Evolutionary conservation across 2,797 vertebrate genomes (phyloP), one percentile per base, ranked within the genome.

Genomic region (Anabacerthia variegaticeps): DNA sequence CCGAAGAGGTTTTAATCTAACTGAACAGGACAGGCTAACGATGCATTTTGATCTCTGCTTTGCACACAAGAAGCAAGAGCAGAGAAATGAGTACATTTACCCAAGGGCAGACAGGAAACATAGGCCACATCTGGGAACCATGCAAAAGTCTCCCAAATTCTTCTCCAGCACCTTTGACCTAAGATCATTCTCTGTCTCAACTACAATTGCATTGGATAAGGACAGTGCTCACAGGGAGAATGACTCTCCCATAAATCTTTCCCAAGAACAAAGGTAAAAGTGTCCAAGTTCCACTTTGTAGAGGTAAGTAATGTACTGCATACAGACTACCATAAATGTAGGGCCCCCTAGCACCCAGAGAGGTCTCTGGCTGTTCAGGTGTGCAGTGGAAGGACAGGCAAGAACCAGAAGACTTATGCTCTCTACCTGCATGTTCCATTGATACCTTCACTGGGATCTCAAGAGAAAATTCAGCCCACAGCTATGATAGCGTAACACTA

Each of bases 1-100:
- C 91, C 89, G 36, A 89, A 92, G 48, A 49, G 43, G 58, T 88
- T 93, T 95, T 75, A 80, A 88, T 88, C 73, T 93, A 91, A 95
- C 82, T 4, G 2, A 92, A 92, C 92, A 93, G 85, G 95, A 95
- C 82, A 96, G 87, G 54, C 69, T 75, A 96, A 89, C 16, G 24
- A 92, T 59, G 88, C 93, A 85, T 91, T 91, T 77, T 20, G 2
- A 72, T 85, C 72, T 95, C 58, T 55, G 73, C 79, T 81, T 78
- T 69, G 43, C 62, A 59, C 85, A 88, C 58, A 65, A 89, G 86
- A 62, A 91, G 62, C 37, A 78, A 68, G 62, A 85, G 65, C 54
- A 81, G 55, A 88, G 51, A 90, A 91, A 78, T 11, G 2, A 91
- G 30, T 3, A 7, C 73, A 76, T 62, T 93, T 84, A 89, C 82